phyloP scores from a whole-genome alignment of 2,113 vertebrate species.

The Thunnus thynnus region DNA sequence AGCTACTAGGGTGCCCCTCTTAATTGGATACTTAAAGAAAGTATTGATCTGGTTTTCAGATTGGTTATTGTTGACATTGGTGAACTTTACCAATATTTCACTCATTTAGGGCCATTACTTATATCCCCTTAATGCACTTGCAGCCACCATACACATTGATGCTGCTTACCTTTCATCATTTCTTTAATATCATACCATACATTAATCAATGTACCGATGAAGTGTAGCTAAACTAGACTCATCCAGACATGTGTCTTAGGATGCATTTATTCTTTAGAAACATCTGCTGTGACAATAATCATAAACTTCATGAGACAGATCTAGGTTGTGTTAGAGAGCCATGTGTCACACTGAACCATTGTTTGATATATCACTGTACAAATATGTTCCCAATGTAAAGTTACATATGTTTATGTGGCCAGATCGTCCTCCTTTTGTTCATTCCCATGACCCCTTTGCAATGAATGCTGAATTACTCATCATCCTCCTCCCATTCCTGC shows the following conservation, averaged over 20 bases:
- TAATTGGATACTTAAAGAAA: constrained; percentile 37
- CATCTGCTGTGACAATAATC: background rate
- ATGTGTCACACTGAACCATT: constrained; percentile 4
- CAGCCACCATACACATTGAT: background rate
- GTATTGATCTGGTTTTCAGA: constrained; percentile 39
- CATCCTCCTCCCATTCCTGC: background rate
- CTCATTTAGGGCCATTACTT: background rate
- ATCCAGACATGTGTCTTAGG: background rate
- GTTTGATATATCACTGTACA: constrained; percentile 35
- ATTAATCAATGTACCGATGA: constrained; percentile 6
- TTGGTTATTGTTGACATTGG: constrained; percentile 16
- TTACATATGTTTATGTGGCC: constrained; percentile 25
- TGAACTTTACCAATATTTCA: constrained; percentile 22
- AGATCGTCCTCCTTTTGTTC: constrained; percentile 19
- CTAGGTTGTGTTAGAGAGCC: constrained; percentile 11
- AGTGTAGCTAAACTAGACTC: background rate
- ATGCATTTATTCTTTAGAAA: constrained; percentile 28
- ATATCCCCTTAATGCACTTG: background rate
- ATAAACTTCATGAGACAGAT: constrained; percentile 21
- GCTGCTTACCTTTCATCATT: background rate
- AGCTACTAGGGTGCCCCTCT: no score
- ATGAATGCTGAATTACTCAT: constrained; percentile 46
- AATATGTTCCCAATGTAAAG: constrained; percentile 4
- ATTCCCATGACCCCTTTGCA: constrained; percentile 14
- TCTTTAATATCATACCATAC: background rate